Evolutionary conservation across 2,113 vertebrate species (phyloP), one percentile per base, ranked within the genome.

Genomic region (Bubo scandiacus): DNA sequence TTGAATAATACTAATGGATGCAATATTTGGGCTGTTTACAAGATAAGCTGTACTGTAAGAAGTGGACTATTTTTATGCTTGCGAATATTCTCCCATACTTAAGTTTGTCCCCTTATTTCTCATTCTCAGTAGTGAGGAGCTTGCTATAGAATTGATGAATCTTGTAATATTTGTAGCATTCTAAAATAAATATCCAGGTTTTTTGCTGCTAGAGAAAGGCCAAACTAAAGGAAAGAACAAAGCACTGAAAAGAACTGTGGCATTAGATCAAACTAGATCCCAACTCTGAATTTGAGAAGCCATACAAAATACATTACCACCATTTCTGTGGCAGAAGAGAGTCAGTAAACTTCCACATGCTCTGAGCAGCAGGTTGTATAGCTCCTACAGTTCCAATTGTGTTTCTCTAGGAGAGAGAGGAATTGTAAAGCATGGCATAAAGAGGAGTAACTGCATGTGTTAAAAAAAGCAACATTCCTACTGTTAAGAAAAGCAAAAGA

Each of bases 21-120:
- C 54, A 88, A 40, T 89, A 96, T 95, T 97, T 96, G 96, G 94
- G 94, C 97, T 98, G 98, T 98, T 98, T 97, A 98, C 96, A 98
- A 97, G 97, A 98, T 96, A 92, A 94, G 49, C 68, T 91, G 15
- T 87, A 59, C 81, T 96, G 67, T 83, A 90, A 86, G 51, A 68
- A 70, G 51, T 58, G 81, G 83, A 17, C 10, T 94, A 52, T 43
- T 86, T 77, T 77, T 84, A 47, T 93, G 81, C 25, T 93, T 72
- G 55, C 23, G 4, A 51, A 40, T 92, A 65, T 74, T 75, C 43
- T 92, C 20, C n/a, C 38, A 67, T 55, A 55, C 45, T 40, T 90
- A 45, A 1, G 4, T 90, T 90, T 77, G 62, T 75, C 5, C 61
- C 34, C 20, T 90, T 81, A 58, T 49, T 95, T 81, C 71, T 78